Conservation (phyloP, 2,113 vertebrate genomes). For the Rynchops niger region DNA sequence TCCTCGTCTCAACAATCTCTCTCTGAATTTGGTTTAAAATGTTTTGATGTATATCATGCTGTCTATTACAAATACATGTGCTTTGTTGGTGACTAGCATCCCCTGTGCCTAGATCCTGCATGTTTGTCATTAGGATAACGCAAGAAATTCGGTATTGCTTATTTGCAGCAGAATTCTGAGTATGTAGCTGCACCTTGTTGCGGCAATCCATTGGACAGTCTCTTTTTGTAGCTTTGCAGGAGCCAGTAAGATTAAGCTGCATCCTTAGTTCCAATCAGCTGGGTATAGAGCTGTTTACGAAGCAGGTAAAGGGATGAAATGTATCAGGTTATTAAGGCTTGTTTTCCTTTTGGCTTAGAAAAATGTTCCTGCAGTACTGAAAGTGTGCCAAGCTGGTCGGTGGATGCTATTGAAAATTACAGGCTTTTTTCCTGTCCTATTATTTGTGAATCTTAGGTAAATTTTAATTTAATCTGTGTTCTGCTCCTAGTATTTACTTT, state of each 20-base stretch:
- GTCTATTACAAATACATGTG: not conserved
- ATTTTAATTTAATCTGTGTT: not conserved
- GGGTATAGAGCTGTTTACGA: not conserved
- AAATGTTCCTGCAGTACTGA: not conserved
- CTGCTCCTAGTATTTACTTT: not conserved
- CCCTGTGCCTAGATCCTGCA: not conserved
- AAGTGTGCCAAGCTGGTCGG: not conserved
- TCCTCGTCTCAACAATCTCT: not conserved
- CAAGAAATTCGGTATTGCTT: not conserved
- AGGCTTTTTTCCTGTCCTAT: not conserved
- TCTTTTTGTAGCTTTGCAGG: not conserved
- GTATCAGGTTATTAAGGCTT: not conserved
- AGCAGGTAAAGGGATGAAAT: not conserved
- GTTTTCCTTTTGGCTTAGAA: not conserved
- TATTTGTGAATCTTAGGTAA: not conserved
- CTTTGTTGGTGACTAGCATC: not conserved
- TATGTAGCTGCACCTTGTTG: not conserved
- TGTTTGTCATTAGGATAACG: not conserved
- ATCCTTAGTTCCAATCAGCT: not conserved
- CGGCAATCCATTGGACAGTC: not conserved
- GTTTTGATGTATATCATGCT: not conserved
- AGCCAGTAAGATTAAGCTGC: not conserved
- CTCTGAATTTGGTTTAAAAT: not conserved
- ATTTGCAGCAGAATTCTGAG: not conserved
- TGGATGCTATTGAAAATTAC: not conserved